phyloP scores from a whole-genome alignment of 2,888 invertebrate species.

The Mimumesa dahlbomi region DNA sequence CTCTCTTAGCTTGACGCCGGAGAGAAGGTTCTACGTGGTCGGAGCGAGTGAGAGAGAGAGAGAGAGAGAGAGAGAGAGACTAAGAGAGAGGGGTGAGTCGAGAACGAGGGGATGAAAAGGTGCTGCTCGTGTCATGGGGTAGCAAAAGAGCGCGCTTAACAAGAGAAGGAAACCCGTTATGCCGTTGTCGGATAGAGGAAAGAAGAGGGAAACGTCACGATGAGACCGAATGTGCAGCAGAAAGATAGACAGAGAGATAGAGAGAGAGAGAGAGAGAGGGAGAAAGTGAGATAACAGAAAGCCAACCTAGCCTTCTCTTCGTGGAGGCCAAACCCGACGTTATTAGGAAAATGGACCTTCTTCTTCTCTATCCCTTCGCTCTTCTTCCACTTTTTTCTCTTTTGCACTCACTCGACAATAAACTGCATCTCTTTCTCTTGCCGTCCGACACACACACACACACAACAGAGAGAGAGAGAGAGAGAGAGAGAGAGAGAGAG shows the following conservation, averaged over 20 bases:
- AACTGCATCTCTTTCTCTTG: constrained; percentile 36
- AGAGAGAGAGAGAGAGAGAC: too few species aligned
- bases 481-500: too few species aligned
- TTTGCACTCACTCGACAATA: constrained; percentile 41
- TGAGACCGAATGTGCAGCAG: too few species aligned
- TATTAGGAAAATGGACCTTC: constrained; percentile 70
- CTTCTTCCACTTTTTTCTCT: constrained; percentile 19
- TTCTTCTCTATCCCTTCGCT: too few species aligned
- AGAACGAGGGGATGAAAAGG: constrained; percentile 31
- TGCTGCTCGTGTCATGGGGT: constrained; percentile 47
- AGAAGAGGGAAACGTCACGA: background rate
- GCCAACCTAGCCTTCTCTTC: constrained; percentile 36
- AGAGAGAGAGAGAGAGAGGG: background rate
- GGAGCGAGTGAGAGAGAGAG: too few species aligned
- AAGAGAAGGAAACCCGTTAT: constrained; percentile 50
- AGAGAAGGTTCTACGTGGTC: too few species aligned
- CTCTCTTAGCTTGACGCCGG: background rate
- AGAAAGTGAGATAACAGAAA: constrained; percentile 2
- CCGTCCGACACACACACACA: constrained; percentile 6
- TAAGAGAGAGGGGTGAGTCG: constrained; percentile 3
- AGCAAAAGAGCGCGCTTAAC: constrained; percentile 59
- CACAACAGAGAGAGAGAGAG: too few species aligned
- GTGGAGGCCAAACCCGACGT: constrained; percentile 70
- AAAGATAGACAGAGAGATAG: background rate
- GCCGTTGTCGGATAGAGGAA: constrained; percentile 8